phyloP scores from a whole-genome alignment of 2,888 invertebrate genomes.

The Agrochola litura region DNA sequence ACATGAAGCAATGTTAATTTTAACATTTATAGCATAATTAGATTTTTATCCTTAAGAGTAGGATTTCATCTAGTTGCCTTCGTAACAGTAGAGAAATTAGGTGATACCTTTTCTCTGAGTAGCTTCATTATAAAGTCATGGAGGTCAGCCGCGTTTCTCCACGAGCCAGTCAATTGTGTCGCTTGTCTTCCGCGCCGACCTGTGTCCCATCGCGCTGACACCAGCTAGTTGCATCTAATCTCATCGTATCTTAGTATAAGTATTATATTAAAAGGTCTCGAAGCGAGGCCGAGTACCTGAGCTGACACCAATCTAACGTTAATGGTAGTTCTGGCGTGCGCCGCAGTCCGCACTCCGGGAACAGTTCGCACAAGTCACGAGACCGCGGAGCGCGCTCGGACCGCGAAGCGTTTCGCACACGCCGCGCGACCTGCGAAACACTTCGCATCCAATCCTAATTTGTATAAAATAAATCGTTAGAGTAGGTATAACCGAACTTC shows the following conservation, averaged over 20 bases:
- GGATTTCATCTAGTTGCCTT: constrained; percentile 91
- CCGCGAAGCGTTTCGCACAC: constrained; percentile 60
- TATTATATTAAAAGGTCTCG: constrained; percentile 76
- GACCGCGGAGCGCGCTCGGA: constrained; percentile 56
- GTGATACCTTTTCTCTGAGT: constrained; percentile 88
- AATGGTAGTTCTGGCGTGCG: constrained; percentile 69
- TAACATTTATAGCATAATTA: constrained; percentile 89
- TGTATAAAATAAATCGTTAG: constrained; percentile 83
- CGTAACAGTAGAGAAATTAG: constrained; percentile 89
- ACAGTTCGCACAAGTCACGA: constrained; percentile 65
- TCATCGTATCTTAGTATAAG: constrained; percentile 80
- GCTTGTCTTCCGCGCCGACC: constrained; percentile 78
- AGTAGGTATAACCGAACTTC: constrained; percentile 87
- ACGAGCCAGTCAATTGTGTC: constrained; percentile 85
- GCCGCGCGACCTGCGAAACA: constrained; percentile 57
- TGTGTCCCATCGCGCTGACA: constrained; percentile 76
- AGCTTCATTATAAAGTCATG: constrained; percentile 83
- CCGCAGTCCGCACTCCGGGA: constrained; percentile 50
- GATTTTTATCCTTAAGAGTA: constrained; percentile 90
- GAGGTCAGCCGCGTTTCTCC: constrained; percentile 80
- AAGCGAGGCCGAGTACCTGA: constrained; percentile 85
- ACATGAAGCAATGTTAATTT: constrained; percentile 90
- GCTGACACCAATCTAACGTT: constrained; percentile 84
- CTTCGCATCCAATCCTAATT: constrained; percentile 64
- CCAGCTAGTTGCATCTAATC: constrained; percentile 84